phyloP scores from a whole-genome alignment of 1,140 invertebrate species.

The Ptiloglossa arizonensis region DNA sequence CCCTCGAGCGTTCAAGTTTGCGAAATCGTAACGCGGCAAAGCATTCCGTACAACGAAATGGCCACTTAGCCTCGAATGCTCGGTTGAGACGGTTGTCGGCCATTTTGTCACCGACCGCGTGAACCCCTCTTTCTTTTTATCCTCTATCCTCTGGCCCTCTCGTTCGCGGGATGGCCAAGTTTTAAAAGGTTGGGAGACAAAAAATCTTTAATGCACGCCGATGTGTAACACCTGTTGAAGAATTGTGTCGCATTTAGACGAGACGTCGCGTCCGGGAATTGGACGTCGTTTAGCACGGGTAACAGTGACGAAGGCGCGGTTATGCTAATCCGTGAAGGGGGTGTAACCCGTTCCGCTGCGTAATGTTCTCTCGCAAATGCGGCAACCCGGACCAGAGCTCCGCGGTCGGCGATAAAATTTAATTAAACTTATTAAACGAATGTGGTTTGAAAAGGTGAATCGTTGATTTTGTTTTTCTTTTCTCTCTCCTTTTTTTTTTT shows the following conservation, averaged over 20 bases:
- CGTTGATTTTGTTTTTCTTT: too few species aligned
- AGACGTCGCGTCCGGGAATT: background rate
- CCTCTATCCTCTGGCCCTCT: too few species aligned
- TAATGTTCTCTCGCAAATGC: background rate
- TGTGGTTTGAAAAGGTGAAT: background rate
- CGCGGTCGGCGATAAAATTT: background rate
- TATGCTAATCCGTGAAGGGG: slow-evolving; percentile 1
- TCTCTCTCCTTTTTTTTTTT: too few species aligned
- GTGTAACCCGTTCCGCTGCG: background rate
- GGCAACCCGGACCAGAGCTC: background rate
- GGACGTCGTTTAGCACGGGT: background rate
- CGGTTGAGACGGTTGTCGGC: too few species aligned
- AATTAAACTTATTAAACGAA: slow-evolving; percentile 17
- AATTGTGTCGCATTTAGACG: background rate
- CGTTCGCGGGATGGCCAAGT: background rate
- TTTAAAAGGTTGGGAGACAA: too few species aligned
- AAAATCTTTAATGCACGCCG: background rate
- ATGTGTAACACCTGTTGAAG: slow-evolving; percentile 18
- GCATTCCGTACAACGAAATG: too few species aligned
- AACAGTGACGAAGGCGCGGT: background rate
- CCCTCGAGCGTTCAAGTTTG: too few species aligned
- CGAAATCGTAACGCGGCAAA: too few species aligned
- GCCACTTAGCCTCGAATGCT: too few species aligned
- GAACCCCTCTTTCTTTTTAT: too few species aligned
- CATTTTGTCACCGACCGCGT: too few species aligned